Percentiles rank a stretch among this genome's conserved stretches.
Conservation (phyloP, 23 tunicate species). For the Halocynthia roretzi region DNA sequence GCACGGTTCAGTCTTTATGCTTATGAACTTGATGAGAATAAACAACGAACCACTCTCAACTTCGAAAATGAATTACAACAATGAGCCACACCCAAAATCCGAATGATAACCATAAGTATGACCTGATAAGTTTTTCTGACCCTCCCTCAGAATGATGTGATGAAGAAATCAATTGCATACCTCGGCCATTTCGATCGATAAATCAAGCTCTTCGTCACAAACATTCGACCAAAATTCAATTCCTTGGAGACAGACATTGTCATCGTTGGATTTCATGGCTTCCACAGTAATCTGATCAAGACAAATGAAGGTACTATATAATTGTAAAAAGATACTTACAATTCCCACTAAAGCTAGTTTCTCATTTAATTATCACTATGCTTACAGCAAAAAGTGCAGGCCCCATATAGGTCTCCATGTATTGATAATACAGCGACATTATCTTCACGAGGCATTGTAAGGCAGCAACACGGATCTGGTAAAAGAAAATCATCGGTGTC, state of each 20-base stretch:
- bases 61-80: too few relatives aligned
- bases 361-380: neutral
- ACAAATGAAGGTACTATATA: too few relatives aligned
- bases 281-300: conserved; percentile 76
- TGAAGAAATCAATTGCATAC: conserved; percentile 9
- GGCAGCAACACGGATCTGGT: conserved; percentile 87
- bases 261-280: conserved; percentile 76
- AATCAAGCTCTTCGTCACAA: conserved; percentile 93
- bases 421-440: conserved; percentile 82
- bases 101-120: too few relatives aligned
- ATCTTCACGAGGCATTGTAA: conserved; percentile 97
- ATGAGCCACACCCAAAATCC: too few relatives aligned
- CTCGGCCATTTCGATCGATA: conserved; percentile 78
- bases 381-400: conserved; percentile 89
- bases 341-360: too few relatives aligned
- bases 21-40: too few relatives aligned
- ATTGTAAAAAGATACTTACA: too few relatives aligned
- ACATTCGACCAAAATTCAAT: conserved; percentile 98
- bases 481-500: neutral
- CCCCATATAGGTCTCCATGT: conserved; percentile 95
- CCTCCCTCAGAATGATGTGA: neutral
- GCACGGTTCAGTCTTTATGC: too few relatives aligned
- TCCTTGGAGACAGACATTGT: conserved; percentile 87
- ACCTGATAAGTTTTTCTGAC: neutral
- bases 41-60: too few relatives aligned